These are phyloP conservation scores for Bombyx mori DNA, from an alignment of 1,140 invertebrate species.

Conservation along the genomic window DNA sequence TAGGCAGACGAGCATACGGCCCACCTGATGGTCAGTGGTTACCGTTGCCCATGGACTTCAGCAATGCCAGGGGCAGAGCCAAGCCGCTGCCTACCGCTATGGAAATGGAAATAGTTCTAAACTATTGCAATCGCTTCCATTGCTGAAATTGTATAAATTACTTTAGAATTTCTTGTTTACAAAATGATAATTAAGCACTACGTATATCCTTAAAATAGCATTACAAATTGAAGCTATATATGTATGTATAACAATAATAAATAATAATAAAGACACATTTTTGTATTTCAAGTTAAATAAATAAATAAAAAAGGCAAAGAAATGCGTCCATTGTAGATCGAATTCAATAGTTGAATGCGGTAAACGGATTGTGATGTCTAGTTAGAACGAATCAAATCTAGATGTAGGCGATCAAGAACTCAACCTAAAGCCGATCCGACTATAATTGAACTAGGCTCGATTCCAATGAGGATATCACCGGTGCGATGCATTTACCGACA, in stretches of 20 bases:
- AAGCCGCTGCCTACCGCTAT: too few relatives aligned
- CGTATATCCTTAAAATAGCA: not conserved
- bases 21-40: too few relatives aligned
- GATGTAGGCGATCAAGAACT: conserved; percentile 28
- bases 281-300: not conserved
- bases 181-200: too few relatives aligned
- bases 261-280: not conserved
- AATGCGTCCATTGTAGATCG: conserved; percentile 31
- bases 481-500: conserved; percentile 7
- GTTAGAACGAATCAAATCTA: conserved; percentile 59
- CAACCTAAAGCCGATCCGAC: conserved; percentile 8
- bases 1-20: too few relatives aligned
- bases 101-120: too few relatives aligned
- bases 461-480: conserved; percentile 13
- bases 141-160: too few relatives aligned
- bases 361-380: conserved; percentile 57
- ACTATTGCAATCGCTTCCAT: too few relatives aligned
- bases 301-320: not conserved
- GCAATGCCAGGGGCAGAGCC: too few relatives aligned
- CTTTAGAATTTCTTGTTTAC: too few relatives aligned
- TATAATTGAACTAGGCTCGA: conserved; percentile 29
- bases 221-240: not conserved
- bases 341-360: conserved; percentile 51
- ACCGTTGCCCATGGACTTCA: too few relatives aligned
- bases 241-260: not conserved